A percentile compares a stretch with the other conserved stretches of the same genome.
Conservation (phyloP, 1,140 invertebrate genomes). For the Euura saliciscinereae region DNA sequence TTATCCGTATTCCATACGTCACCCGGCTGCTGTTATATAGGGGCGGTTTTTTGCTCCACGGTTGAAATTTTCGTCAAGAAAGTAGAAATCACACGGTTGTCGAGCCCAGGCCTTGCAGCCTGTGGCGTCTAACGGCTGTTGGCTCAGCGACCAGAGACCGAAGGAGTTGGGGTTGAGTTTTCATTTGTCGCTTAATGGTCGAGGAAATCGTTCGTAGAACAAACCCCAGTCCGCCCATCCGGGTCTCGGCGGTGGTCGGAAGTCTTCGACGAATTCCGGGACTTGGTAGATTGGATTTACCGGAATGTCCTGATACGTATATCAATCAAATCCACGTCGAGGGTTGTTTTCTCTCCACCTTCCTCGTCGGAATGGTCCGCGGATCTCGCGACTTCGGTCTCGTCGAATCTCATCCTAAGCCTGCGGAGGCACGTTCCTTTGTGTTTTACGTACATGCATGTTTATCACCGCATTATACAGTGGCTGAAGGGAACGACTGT, state of each 20-base stretch:
- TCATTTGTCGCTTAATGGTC: constrained; percentile 10
- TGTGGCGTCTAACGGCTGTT: constrained; percentile 15
- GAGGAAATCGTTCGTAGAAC: background rate
- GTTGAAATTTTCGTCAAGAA: background rate
- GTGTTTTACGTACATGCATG: constrained; percentile 42
- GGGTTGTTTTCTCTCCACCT: background rate
- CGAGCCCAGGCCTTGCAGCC: constrained; percentile 39
- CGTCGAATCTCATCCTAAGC: constrained; percentile 14
- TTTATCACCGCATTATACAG: constrained; percentile 47
- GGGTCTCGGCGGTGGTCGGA: background rate
- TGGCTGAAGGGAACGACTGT: constrained; percentile 9
- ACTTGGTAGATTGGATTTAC: constrained; percentile 5
- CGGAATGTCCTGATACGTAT: background rate
- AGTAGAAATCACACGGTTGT: constrained; percentile 54
- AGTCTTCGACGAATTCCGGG: background rate
- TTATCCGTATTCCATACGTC: background rate
- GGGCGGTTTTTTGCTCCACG: background rate
- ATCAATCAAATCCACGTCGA: background rate
- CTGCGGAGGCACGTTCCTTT: constrained; percentile 29
- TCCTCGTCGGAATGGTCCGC: constrained; percentile 5
- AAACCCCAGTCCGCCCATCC: background rate
- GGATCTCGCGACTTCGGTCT: constrained; percentile 5
- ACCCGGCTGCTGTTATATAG: background rate
- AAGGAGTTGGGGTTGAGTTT: constrained; percentile 2
- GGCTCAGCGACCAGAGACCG: background rate